Percentiles rank a stretch among this genome's conserved stretches.
phyloP scores from a whole-genome alignment of 2,797 vertebrate genomes.

The Hemitrygon akajei region DNA sequence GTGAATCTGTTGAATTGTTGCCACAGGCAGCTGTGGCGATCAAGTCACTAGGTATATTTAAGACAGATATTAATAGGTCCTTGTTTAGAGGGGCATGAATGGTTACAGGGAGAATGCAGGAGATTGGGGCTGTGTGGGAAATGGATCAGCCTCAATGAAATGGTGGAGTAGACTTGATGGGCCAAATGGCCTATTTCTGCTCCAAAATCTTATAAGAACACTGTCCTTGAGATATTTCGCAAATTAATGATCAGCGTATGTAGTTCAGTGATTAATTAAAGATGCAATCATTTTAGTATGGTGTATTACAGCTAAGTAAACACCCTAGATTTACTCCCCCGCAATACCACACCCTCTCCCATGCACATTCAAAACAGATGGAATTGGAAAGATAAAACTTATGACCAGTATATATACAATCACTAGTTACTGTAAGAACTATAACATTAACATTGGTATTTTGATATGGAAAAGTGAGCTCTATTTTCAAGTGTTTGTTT shows the following conservation, averaged over 20 bases:
- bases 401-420: neutral
- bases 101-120: no score
- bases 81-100: no score
- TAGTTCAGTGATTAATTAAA: neutral
- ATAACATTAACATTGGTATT: neutral
- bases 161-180: no score
- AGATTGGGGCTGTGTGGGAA: no score
- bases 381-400: neutral
- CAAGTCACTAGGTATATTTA: no score
- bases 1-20: no score
- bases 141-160: no score
- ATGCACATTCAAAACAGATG: neutral
- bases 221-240: neutral
- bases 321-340: neutral
- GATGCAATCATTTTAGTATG: neutral
- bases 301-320: neutral
- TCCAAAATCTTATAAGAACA: no score
- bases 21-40: no score
- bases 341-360: no score
- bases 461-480: neutral
- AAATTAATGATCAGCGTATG: neutral
- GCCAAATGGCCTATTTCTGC: no score
- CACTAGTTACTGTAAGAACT: neutral
- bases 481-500: neutral
- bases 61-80: no score